A percentile compares a stretch with the other conserved stretches of the same genome.
phyloP scores from a whole-genome alignment of 2,888 invertebrate genomes.

The Sinotaia quadrata region DNA sequence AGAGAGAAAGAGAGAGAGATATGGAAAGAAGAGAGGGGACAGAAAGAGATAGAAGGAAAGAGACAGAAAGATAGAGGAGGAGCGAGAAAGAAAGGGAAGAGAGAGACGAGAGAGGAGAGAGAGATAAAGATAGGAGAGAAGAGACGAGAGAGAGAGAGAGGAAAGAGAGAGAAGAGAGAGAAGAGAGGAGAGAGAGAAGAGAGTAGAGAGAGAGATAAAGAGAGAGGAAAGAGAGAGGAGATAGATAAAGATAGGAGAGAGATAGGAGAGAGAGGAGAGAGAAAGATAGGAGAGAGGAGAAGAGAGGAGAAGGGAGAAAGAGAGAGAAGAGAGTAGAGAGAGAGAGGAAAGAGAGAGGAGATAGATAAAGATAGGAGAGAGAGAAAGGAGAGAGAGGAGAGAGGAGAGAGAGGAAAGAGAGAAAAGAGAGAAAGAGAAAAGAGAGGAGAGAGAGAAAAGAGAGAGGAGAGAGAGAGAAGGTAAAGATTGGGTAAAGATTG shows the following conservation, averaged over 20 bases:
- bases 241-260: not conserved
- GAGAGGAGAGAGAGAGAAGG: not conserved
- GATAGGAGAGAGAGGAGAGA: slow-evolving; percentile 5
- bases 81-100: not conserved
- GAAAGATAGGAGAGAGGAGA: slow-evolving; percentile 5
- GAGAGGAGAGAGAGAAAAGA: not conserved
- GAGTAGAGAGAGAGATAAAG: not conserved
- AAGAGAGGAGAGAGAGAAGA: not conserved
- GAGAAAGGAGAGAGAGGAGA: slow-evolving; percentile 12
- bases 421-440: slow-evolving; percentile 1
- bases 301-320: slow-evolving; percentile 6
- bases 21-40: not conserved
- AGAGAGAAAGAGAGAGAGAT: not conserved
- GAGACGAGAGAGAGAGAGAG: not conserved
- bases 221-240: not conserved
- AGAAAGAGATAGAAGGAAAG: slow-evolving; percentile 19
- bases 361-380: slow-evolving; percentile 5
- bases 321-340: slow-evolving; percentile 11
- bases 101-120: not conserved
- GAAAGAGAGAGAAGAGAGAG: not conserved
- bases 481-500: not conserved
- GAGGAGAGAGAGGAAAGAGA: slow-evolving; percentile 13
- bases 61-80: slow-evolving; percentile 15
- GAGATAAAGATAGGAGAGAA: not conserved
- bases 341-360: slow-evolving; percentile 5